Conservation (phyloP, 2,113 vertebrate genomes). For the Hylia prasina region DNA sequence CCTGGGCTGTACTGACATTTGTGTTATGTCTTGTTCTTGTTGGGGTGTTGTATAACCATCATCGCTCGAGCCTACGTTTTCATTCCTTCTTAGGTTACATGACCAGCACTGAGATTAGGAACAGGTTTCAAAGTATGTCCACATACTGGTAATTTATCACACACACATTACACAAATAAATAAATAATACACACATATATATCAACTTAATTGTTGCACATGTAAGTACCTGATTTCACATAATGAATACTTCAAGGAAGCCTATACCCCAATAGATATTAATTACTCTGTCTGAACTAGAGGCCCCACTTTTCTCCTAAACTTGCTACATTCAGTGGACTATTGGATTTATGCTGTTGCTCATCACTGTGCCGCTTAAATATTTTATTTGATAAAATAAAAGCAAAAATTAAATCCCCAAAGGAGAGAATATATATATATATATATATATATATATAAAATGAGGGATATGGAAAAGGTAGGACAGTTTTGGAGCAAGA, state of each 20-base stretch:
- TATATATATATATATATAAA: too few relatives aligned
- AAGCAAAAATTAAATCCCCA: neutral
- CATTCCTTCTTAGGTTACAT: constrained; percentile 49
- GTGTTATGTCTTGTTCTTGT: neutral
- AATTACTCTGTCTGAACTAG: constrained; percentile 34
- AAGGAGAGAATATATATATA: neutral
- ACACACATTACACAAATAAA: constrained; percentile 14
- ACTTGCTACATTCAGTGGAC: neutral
- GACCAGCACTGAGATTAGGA: constrained; percentile 34
- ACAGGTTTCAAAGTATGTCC: constrained; percentile 46
- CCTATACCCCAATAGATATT: constrained; percentile 10
- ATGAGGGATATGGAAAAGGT: neutral
- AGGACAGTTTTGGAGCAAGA: neutral
- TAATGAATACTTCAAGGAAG: constrained; percentile 41
- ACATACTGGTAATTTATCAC: constrained; percentile 44
- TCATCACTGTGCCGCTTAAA: neutral
- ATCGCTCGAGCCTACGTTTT: neutral
- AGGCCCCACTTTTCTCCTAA: neutral
- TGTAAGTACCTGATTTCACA: constrained; percentile 40
- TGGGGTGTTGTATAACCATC: constrained; percentile 8
- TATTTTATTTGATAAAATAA: neutral
- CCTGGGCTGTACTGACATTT: neutral
- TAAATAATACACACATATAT: constrained; percentile 27
- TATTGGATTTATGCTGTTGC: neutral
- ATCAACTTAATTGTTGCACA: constrained; percentile 53